Evolutionary conservation across 2,888 invertebrate genomes (phyloP).

Genomic region (Athripsodes cinereus): DNA sequence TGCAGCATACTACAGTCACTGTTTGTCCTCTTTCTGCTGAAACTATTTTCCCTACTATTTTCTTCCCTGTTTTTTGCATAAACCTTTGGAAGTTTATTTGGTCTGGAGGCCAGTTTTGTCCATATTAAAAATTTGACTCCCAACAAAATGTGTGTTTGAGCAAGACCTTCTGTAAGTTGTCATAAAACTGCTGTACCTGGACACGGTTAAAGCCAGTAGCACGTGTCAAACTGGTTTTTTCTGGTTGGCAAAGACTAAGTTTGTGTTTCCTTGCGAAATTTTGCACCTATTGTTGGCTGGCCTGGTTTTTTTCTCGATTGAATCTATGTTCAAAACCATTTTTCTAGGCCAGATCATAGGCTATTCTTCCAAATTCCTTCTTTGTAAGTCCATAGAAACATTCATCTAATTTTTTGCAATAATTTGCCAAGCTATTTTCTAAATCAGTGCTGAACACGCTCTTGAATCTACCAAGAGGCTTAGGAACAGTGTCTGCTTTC

Average conservation of each 20-base stretch:
- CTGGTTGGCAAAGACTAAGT: not conserved
- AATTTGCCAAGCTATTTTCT: not conserved
- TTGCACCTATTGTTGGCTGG: not conserved
- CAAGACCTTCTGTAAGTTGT: conserved; percentile 2
- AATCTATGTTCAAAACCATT: not conserved
- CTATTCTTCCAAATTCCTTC: not conserved
- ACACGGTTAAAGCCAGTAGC: conserved; percentile 1
- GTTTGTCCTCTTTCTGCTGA: no score
- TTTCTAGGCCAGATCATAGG: not conserved
- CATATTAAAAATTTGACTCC: no score
- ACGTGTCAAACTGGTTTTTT: not conserved
- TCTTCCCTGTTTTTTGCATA: no score
- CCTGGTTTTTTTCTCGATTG: not conserved
- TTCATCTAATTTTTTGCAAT: not conserved
- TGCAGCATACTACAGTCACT: no score
- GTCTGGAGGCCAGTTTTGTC: no score
- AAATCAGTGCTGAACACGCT: not conserved
- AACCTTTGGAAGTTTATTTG: no score
- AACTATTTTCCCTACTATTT: no score
- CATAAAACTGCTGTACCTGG: conserved; percentile 1
- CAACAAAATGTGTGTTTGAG: not conserved
- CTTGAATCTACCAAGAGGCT: not conserved
- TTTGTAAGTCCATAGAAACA: not conserved
- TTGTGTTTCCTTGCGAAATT: not conserved
- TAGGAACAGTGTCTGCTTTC: not conserved